Evolutionary conservation across 2,888 invertebrate genomes (phyloP).

Genomic region (Boloria selene): DNA sequence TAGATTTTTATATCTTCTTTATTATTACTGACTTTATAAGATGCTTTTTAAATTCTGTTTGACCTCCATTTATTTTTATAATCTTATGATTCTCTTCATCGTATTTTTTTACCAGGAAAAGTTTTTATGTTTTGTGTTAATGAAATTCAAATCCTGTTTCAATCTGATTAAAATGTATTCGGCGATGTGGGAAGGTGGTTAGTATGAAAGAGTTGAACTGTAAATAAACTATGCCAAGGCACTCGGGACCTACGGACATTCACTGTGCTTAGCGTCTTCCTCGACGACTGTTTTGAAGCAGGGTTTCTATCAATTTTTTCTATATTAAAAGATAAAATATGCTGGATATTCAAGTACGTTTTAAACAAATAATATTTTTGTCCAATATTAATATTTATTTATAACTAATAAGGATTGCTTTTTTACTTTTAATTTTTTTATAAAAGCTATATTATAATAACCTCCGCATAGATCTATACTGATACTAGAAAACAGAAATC

Average conservation of each 20-base stretch:
- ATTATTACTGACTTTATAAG: slow-evolving; percentile 3
- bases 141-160: neutral
- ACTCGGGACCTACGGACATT: slow-evolving; percentile 57
- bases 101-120: slow-evolving; percentile 4
- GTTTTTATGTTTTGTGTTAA: neutral
- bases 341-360: no score
- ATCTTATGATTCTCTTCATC: slow-evolving; percentile 3
- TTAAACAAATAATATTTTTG: no score
- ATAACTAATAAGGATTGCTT: no score
- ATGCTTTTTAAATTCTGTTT: slow-evolving; percentile 3
- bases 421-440: no score
- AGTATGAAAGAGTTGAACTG: slow-evolving; percentile 39
- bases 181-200: slow-evolving; percentile 39
- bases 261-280: slow-evolving; percentile 44
- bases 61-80: slow-evolving; percentile 10
- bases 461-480: no score
- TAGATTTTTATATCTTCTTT: neutral
- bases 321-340: neutral
- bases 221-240: slow-evolving; percentile 64
- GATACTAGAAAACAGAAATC: no score
- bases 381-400: no score
- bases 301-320: neutral
- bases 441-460: no score
- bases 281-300: slow-evolving; percentile 10
- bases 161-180: slow-evolving; percentile 19